Conservation (phyloP, 1,140 invertebrate genomes). For the Phenacoccus solenopsis region DNA sequence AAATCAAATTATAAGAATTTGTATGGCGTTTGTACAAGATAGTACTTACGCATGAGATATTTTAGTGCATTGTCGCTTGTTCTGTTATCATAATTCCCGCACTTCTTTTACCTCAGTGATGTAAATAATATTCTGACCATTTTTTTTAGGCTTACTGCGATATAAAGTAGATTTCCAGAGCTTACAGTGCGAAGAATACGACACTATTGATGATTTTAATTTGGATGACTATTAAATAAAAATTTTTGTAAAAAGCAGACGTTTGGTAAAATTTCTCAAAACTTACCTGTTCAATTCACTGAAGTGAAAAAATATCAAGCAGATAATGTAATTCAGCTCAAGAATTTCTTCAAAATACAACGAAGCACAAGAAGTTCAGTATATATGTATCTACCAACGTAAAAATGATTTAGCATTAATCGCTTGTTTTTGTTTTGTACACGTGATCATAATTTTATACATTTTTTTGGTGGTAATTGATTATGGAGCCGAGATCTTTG, state of each 20-base stretch:
- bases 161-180: conserved; percentile 99
- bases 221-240: conserved; percentile 80
- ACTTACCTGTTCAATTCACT: too few species aligned
- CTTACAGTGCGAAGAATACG: conserved; percentile 80
- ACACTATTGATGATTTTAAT: conserved; percentile 69
- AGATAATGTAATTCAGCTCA: background rate
- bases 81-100: too few species aligned
- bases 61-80: too few species aligned
- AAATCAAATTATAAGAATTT: too few species aligned
- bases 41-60: too few species aligned
- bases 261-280: background rate
- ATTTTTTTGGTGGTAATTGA: background rate
- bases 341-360: background rate
- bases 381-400: background rate
- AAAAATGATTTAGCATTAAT: background rate
- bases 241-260: conserved; percentile 27
- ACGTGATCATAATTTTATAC: background rate
- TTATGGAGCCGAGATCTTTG: background rate
- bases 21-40: too few species aligned
- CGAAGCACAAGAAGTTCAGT: background rate
- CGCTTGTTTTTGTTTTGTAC: background rate
- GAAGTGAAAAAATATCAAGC: background rate
- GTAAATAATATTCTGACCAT: conserved; percentile 24
- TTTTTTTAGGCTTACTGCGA: conserved; percentile 75
- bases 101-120: background rate